Base-by-base conservation (phyloP, 2,888 invertebrate species). In the Poecilus cupreus region DNA sequence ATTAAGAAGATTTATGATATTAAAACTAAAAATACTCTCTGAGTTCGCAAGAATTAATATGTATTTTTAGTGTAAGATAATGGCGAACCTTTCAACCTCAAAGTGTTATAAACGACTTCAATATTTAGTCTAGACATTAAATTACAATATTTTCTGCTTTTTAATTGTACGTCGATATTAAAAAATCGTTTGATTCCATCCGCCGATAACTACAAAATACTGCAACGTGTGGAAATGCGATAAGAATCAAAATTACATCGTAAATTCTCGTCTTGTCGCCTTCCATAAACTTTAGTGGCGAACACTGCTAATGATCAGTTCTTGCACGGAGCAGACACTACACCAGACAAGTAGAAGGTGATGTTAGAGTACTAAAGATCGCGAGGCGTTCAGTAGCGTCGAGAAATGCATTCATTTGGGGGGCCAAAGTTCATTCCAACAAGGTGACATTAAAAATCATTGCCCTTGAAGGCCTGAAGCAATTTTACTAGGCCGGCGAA, bases 221-320 rank as follows among this genome's bases (percentile, higher is more conserved):
- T 37, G 64, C 37, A 68, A 18, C 64, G 2, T 68, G 64, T 68
- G 37, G 20, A 37, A 68, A 32, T 37, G 37, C 18, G 37, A 68
- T 37, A 68, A 37, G 64, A 32, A 68, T 68, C 64, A 68, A 68
- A 68, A 68, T 68, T 32, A 37, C 64, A 13, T 68, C 37, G 64
- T 68, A 68, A 68, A 68, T 68, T 68, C 37, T 26, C 24, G 64
- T 32, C 18, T 68, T 68, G 39, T 68, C 64, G 64, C 22, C 37
- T 32, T 37, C 18, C 64, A 37, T 68, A 68, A 68, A 68, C 18
- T 68, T 68, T 68, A 68, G 64, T 68, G 37, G 37, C 64, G 51
- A 51, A 8, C 16, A 68, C 10, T 37, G 32, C 64, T 68, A 68
- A 68, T 68, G 64, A 68, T 68, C 64, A 68, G 64, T 68, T 68